Evolutionary conservation across 2,113 vertebrate genomes (phyloP).

Genomic region (Sphaerodactylus townsendi): DNA sequence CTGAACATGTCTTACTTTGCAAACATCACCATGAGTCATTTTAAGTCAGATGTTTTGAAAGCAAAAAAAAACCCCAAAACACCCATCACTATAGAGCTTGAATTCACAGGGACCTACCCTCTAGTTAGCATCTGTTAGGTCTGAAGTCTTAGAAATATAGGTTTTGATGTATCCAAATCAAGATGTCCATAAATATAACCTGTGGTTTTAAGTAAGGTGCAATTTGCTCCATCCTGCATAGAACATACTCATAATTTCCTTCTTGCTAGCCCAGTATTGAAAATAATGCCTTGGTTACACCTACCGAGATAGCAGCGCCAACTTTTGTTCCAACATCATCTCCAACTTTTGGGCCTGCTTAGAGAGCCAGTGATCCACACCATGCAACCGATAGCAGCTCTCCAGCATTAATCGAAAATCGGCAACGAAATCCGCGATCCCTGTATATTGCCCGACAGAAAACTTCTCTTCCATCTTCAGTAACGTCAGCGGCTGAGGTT

Average conservation of each 20-base stretch:
- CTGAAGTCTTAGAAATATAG: fast-evolving
- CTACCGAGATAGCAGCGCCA: constrained; percentile 91
- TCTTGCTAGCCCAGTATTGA: too few relatives aligned
- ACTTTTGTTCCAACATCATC: constrained; percentile 94
- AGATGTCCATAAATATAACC: background rate
- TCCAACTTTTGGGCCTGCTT: constrained; percentile 96
- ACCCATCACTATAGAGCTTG: background rate
- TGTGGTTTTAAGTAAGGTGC: background rate
- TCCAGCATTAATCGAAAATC: constrained; percentile 96
- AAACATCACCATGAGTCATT: too few relatives aligned
- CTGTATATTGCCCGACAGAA: constrained; percentile 80
- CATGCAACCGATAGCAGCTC: constrained; percentile 89
- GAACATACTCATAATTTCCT: background rate
- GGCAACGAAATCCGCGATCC: constrained; percentile 91
- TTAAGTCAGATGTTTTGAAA: too few relatives aligned
- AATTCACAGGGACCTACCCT: background rate
- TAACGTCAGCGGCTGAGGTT: constrained; percentile 51
- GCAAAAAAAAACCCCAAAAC: too few relatives aligned
- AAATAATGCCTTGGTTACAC: background rate
- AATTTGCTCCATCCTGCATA: background rate
- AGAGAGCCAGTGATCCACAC: constrained; percentile 97
- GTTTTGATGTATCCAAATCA: background rate
- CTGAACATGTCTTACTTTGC: too few relatives aligned
- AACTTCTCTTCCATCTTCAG: constrained; percentile 92
- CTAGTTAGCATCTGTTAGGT: background rate